phyloP scores from a whole-genome alignment of 2,888 invertebrate genomes.

The Eupithecia exiguata region DNA sequence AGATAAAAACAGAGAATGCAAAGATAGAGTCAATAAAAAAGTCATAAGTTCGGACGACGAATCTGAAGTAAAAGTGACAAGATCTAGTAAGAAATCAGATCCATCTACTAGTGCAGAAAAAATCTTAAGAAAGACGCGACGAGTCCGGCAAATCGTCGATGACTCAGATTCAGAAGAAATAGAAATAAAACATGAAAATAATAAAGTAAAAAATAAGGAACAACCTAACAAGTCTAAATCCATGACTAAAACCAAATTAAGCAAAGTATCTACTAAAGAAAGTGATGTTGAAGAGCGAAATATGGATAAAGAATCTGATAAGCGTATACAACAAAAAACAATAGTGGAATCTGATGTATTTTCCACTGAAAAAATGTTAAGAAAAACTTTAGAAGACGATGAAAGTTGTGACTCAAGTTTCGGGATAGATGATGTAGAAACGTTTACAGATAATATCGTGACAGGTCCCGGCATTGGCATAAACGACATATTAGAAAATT shows the following conservation, averaged over 20 bases:
- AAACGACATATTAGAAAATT: conserved; percentile 69
- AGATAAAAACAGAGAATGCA: conserved; percentile 24
- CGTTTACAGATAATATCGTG: conserved; percentile 67
- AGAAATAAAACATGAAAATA: conserved; percentile 16
- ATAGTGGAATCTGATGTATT: background rate
- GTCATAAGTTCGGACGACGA: conserved; percentile 29
- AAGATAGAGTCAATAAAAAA: conserved; percentile 36
- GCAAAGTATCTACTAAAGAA: background rate
- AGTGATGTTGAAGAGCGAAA: conserved; percentile 4
- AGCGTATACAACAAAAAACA: conserved; percentile 10
- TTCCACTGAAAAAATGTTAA: conserved; percentile 21
- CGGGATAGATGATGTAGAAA: conserved; percentile 66
- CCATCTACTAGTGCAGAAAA: conserved; percentile 25
- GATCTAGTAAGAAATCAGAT: conserved; percentile 53
- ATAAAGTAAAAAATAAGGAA: background rate
- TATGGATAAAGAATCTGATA: conserved; percentile 13
- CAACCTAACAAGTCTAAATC: conserved; percentile 17
- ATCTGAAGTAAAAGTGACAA: conserved; percentile 54
- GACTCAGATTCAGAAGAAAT: conserved; percentile 63
- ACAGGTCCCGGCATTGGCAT: conserved; percentile 69
- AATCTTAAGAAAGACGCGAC: conserved; percentile 45
- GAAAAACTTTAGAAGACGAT: conserved; percentile 30
- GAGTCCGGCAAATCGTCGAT: conserved; percentile 55
- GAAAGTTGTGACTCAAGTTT: conserved; percentile 52
- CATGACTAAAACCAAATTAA: conserved; percentile 12